Base-by-base conservation (phyloP, 2,797 vertebrate genomes). In the Cottoperca gobio region DNA sequence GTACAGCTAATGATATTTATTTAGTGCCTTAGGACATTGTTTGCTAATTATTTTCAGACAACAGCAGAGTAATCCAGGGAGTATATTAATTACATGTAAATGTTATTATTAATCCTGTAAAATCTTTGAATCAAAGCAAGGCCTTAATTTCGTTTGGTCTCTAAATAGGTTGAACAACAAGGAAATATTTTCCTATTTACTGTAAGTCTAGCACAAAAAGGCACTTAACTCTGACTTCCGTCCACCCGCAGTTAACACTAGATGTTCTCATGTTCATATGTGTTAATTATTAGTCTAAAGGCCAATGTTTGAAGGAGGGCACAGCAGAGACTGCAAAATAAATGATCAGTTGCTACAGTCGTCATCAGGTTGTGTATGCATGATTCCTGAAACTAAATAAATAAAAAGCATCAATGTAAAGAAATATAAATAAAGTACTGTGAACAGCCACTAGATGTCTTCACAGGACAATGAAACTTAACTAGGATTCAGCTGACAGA, bases 361-460 rank as follows among this genome's bases (percentile, higher is more conserved):
- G 11, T 23, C n/a, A 12, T 37, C 8, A 2, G 23, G 12, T 46
- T 37, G 6, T 6, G 28, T 5, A 7, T 57, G 16, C 12, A 12
- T 43, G 23, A 33, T 54, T 28, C 2, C 2, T 39, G 21, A 5
- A n/a, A 16, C 62, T 33, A 58, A 24, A 3, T 12, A 39, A n/a
- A 4, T 0, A 61, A 14, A 21, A 13, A 10, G 3, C 12, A 13
- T 11, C 7, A 28, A 0, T 39, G 6, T 6, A 23, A 0, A 16
- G 37, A 12, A 31, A 3, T 6, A 24, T 1, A 21, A 46, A 19
- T 14, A 42, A 14, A 26, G 8, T 61, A 28, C n/a, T n/a, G 3
- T 6, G 5, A 60, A 7, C 3, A 48, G 26, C 78, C 89, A 82
- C 65, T 81, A 82, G 86, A 59, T 74, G 90, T 82, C 91, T 71